Evolutionary conservation across 2,797 vertebrate species (phyloP), one percentile per base, ranked within the genome.

Genomic region (Tiaroga cobitis): DNA sequence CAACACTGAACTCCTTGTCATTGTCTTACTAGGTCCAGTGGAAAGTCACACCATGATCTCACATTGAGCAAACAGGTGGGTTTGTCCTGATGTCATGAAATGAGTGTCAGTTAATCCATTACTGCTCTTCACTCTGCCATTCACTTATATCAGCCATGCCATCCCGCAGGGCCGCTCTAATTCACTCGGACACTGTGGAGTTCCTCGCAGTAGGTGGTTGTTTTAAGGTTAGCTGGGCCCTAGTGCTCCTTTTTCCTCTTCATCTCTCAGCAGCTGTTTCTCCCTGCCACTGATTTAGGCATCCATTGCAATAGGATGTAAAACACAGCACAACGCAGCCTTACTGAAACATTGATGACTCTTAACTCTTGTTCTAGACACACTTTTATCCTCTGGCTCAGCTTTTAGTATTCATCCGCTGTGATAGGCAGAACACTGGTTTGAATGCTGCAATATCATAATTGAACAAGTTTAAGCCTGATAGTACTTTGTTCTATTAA

Each of bases 391-490:
- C 41, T 61, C 54, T 72, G 80, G 63, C 79, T 54, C 43, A 41
- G 26, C 56, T 32, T 82, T 70, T 39, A 83, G 68, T 34, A 70
- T 81, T 63, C 21, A 81, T 16, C 78, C 46, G 29, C 68, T 51
- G 73, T 78, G 34, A 72, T 16, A 73, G 59, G 73, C 46, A 49
- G 59, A 24, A 59, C 63, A 29, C 77, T 68, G n/a, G 67, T 41
- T 74, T 69, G 72, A 43, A 86, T 83, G 49, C 79, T 34, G 75
- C 81, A 54, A 49, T 83, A 85, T 89, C 54, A 29, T 85, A 89
- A 87, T 82, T 84, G 81, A 82, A 82, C 69, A 87, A 88, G 86
- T 82, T 67, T 86, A 89, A 88, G 61, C 63, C 87, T 88, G 83
- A 87, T 84, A 81, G 72, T 86, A 78, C 82, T 90, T 73, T 84